Evolutionary conservation across 2,888 invertebrate species (phyloP).

Genomic region (Pandemis heparana): DNA sequence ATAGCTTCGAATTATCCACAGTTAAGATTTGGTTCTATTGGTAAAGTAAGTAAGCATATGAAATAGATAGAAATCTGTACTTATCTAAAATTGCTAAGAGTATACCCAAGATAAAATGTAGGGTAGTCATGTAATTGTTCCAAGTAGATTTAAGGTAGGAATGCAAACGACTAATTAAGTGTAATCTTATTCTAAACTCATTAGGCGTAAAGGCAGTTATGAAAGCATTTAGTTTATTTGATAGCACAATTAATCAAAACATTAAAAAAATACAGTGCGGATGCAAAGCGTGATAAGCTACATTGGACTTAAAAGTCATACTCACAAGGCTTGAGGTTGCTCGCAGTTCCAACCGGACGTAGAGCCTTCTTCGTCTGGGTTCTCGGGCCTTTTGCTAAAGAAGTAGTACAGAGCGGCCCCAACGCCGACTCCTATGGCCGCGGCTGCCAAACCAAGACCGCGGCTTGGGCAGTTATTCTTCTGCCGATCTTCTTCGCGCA

Average conservation of each 20-base stretch:
- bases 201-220: conserved; percentile 11
- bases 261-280: conserved; percentile 14
- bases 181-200: neutral
- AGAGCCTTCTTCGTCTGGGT: conserved; percentile 65
- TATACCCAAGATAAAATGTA: neutral
- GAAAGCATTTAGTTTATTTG: conserved; percentile 8
- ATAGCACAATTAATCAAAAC: neutral
- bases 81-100: no score
- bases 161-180: neutral
- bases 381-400: conserved; percentile 69
- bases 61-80: no score
- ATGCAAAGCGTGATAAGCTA: conserved; percentile 28
- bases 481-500: conserved; percentile 69
- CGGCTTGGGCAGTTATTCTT: conserved; percentile 70
- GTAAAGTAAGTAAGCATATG: no score
- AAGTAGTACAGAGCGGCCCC: conserved; percentile 79
- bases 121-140: neutral
- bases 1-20: no score
- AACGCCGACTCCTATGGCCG: conserved; percentile 77
- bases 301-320: conserved; percentile 46
- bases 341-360: conserved; percentile 65
- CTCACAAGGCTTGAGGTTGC: conserved; percentile 61
- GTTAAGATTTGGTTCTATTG: no score
- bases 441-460: conserved; percentile 74
- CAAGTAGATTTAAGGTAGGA: neutral